phyloP scores from a whole-genome alignment of 2,888 invertebrate species.

The Caenorhabditis macrosperma region DNA sequence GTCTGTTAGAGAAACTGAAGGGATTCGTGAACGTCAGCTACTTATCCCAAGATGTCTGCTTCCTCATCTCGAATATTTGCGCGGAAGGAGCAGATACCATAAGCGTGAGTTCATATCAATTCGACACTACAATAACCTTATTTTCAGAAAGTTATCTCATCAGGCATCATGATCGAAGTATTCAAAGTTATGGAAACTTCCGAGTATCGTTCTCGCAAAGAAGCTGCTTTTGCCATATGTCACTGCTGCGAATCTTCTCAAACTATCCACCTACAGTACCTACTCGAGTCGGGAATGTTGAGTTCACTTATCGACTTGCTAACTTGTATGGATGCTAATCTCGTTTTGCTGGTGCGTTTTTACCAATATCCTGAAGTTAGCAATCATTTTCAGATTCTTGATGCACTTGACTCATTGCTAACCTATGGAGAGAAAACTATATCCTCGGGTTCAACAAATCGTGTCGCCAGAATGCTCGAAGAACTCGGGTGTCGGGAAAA shows the following conservation, averaged over 20 bases:
- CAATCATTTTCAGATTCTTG: conserved; percentile 43
- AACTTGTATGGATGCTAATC: conserved; percentile 50
- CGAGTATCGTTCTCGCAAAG: conserved; percentile 44
- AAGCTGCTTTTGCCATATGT: conserved; percentile 50
- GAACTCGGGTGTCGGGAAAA: conserved; percentile 45
- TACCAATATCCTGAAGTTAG: not conserved
- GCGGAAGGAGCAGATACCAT: conserved; percentile 37
- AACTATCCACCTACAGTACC: conserved; percentile 18
- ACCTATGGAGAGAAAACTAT: conserved; percentile 31
- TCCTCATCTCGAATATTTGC: conserved; percentile 54
- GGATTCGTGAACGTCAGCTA: conserved; percentile 41
- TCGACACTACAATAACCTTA: not conserved
- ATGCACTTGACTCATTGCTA: conserved; percentile 37
- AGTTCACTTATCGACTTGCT: conserved; percentile 40
- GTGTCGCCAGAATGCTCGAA: conserved; percentile 43
- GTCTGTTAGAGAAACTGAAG: conserved; percentile 37
- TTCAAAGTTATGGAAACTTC: conserved; percentile 43
- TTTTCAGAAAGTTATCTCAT: conserved; percentile 29
- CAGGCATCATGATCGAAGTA: conserved; percentile 40
- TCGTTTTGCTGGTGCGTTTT: conserved; percentile 40
- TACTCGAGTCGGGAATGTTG: conserved; percentile 49
- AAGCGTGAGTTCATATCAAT: conserved; percentile 6
- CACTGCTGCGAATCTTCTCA: conserved; percentile 48
- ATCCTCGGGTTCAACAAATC: conserved; percentile 26
- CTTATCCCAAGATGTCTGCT: conserved; percentile 52